These are phyloP conservation scores for Sycophaga agraensis DNA, from an alignment of 1,140 invertebrate species.

Conservation along the genomic window DNA sequence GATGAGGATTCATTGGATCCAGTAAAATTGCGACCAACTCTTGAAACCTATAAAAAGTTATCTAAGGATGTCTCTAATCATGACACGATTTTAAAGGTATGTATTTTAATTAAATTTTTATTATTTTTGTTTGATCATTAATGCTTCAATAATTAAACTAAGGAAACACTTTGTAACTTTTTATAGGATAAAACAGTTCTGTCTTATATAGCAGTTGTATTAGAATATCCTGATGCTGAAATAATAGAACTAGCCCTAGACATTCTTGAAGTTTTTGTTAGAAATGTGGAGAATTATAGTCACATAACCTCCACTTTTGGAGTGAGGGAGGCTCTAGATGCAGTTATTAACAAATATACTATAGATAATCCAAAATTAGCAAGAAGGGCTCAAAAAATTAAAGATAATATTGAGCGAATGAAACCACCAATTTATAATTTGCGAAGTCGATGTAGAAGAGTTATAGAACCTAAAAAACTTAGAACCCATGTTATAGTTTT, in stretches of 20 bases:
- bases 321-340: slow-evolving; percentile 52
- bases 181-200: slow-evolving; percentile 55
- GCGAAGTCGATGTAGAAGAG: slow-evolving; percentile 51
- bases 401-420: slow-evolving; percentile 54
- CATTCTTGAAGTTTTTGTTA: slow-evolving; percentile 52
- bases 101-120: slow-evolving; percentile 12
- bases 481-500: slow-evolving; percentile 53
- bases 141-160: slow-evolving; percentile 1
- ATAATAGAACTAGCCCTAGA: slow-evolving; percentile 49
- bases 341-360: slow-evolving; percentile 49
- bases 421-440: slow-evolving; percentile 57
- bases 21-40: slow-evolving; percentile 46
- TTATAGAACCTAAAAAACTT: slow-evolving; percentile 55
- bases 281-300: slow-evolving; percentile 55
- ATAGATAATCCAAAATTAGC: slow-evolving; percentile 47
- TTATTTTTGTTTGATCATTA: slow-evolving; percentile 10
- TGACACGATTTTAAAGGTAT: slow-evolving; percentile 57
- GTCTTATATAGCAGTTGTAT: slow-evolving; percentile 52
- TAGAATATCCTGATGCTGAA: slow-evolving; percentile 51
- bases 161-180: slow-evolving; percentile 3
- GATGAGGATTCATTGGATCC: slow-evolving; percentile 49
- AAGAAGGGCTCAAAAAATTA: slow-evolving; percentile 47
- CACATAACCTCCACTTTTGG: slow-evolving; percentile 57
- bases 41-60: slow-evolving; percentile 53
- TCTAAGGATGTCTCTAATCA: slow-evolving; percentile 52